Evolutionary conservation across 2,113 vertebrate genomes (phyloP).

Genomic region (Chaenogobius annularis): DNA sequence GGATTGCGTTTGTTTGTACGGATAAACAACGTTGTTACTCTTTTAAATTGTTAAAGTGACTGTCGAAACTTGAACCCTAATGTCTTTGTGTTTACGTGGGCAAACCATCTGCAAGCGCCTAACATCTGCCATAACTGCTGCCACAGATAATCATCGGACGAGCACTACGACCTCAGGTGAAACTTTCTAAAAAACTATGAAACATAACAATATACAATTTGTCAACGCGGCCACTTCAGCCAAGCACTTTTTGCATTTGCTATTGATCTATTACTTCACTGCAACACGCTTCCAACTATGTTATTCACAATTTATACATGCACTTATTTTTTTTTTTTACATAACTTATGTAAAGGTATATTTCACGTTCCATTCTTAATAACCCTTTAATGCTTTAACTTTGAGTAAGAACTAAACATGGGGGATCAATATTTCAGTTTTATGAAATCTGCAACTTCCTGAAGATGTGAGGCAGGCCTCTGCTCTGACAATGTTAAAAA

Average conservation of each 20-base stretch:
- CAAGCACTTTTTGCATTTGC: background rate
- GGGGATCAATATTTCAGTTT: no score
- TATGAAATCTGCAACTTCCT: no score
- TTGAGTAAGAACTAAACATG: no score
- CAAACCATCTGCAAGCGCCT: constrained; percentile 36
- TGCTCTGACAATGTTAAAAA: no score
- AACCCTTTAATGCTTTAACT: background rate
- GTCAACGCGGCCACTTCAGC: background rate
- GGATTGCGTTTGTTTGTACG: background rate
- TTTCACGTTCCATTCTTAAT: background rate
- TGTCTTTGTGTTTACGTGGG: constrained; percentile 39
- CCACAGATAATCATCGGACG: constrained; percentile 14
- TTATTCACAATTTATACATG: background rate
- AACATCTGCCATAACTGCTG: constrained; percentile 57
- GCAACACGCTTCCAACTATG: background rate
- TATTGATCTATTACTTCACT: background rate
- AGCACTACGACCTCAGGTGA: constrained; percentile 54
- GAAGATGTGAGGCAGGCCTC: no score
- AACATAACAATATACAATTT: background rate
- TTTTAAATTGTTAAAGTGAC: background rate
- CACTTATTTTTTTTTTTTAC: background rate
- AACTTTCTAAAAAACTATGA: constrained; percentile 26
- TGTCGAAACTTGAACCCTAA: background rate
- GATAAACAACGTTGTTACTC: background rate
- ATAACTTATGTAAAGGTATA: background rate